Percentiles rank a stretch among this genome's conserved stretches.
phyloP scores from a whole-genome alignment of 2,888 invertebrate species.

The Heterodera filipjevi region DNA sequence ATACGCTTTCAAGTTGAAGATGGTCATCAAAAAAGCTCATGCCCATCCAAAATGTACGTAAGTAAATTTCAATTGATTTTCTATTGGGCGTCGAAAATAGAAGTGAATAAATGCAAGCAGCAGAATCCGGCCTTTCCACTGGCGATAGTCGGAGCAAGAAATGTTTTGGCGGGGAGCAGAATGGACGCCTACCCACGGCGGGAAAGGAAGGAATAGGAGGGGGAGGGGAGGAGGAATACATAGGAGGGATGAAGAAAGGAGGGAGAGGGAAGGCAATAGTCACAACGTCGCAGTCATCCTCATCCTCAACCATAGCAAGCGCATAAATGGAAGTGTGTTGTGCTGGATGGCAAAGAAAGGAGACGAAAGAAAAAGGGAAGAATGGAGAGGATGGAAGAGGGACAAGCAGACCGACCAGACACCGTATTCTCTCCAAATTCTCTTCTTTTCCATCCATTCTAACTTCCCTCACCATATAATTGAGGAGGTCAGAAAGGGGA shows the following conservation, averaged over 20 bases:
- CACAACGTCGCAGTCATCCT: slow-evolving; percentile 7
- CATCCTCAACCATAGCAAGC: slow-evolving; percentile 10
- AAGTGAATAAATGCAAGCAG: slow-evolving; percentile 15
- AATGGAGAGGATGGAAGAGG: not conserved
- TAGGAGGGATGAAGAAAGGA: slow-evolving; percentile 2
- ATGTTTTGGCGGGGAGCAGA: slow-evolving; percentile 7
- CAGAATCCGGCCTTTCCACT: not conserved
- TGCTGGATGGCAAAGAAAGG: not conserved
- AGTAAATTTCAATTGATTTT: slow-evolving; percentile 7
- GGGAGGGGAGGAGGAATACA: not conserved
- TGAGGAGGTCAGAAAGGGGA: slow-evolving; percentile 4
- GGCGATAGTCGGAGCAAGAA: slow-evolving; percentile 11
- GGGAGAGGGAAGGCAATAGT: slow-evolving; percentile 11
- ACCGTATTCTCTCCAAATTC: slow-evolving; percentile 12
- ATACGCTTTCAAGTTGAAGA: slow-evolving; percentile 1
- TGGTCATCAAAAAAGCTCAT: not conserved
- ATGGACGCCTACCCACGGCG: slow-evolving; percentile 13
- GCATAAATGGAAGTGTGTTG: slow-evolving; percentile 16
- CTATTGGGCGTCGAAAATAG: not conserved
- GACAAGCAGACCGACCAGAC: not conserved
- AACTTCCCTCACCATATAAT: not conserved
- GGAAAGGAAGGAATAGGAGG: slow-evolving; percentile 13
- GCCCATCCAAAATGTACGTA: slow-evolving; percentile 12
- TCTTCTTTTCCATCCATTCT: not conserved
- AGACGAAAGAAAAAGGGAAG: slow-evolving; percentile 2